phyloP scores from a whole-genome alignment of 2,113 vertebrate species.

The Chlamydotis undulata region DNA sequence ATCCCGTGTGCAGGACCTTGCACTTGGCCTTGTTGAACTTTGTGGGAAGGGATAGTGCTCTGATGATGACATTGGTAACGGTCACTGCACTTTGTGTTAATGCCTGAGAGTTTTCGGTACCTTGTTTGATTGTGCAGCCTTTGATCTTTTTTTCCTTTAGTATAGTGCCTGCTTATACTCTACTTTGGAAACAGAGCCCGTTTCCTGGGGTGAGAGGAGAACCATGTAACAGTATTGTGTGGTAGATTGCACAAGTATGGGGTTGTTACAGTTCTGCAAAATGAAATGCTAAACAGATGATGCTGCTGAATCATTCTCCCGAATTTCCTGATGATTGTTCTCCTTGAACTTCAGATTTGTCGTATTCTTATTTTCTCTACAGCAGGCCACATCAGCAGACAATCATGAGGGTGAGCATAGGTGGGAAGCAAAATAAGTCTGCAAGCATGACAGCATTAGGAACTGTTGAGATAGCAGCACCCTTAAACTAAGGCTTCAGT shows the following conservation, averaged over 20 bases:
- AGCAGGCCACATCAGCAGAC: not conserved
- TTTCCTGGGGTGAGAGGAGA: not conserved
- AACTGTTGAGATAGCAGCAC: not conserved
- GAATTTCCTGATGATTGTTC: not conserved
- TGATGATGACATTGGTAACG: not conserved
- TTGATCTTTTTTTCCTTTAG: not conserved
- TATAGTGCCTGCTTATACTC: not conserved
- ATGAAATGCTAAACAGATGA: not conserved
- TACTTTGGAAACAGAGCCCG: not conserved
- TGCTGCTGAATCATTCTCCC: not conserved
- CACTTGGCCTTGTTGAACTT: not conserved
- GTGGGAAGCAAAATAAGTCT: not conserved
- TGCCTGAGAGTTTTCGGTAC: not conserved
- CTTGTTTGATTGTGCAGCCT: not conserved
- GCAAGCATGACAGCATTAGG: not conserved
- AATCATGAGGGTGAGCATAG: not conserved
- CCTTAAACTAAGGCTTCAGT: not conserved
- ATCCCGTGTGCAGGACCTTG: too few species aligned
- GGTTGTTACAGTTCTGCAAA: not conserved
- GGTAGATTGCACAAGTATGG: not conserved
- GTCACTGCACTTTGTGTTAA: not conserved
- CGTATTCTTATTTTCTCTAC: not conserved
- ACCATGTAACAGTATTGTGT: not conserved
- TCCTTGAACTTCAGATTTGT: not conserved
- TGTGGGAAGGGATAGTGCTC: not conserved